Evolutionary conservation across 1,140 invertebrate species (phyloP).

Genomic region (Dreissena polymorpha): DNA sequence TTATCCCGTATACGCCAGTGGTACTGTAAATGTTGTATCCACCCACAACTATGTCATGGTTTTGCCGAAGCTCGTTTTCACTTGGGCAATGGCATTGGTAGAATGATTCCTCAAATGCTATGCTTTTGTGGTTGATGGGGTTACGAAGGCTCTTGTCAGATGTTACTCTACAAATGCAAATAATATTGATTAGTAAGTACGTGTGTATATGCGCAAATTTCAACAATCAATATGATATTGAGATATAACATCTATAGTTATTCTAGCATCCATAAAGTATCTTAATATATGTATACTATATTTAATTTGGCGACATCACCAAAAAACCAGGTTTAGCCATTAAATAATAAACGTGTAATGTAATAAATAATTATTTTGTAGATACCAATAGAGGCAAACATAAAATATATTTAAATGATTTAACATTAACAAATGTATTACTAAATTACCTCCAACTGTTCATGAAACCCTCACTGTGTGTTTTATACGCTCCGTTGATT

Average conservation of each 20-base stretch:
- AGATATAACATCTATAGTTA: too few species aligned
- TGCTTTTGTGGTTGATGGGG: not conserved
- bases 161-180: not conserved
- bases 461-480: not conserved
- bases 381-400: not conserved
- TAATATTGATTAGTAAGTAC: not conserved
- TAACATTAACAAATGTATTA: conserved; percentile 1
- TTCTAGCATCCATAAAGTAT: too few species aligned
- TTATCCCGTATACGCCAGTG: not conserved
- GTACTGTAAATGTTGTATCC: not conserved
- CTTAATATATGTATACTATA: too few species aligned
- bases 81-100: not conserved
- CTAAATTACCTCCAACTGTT: not conserved
- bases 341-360: too few species aligned
- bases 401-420: not conserved
- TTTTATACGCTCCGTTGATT: not conserved
- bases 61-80: not conserved
- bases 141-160: not conserved
- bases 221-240: too few species aligned
- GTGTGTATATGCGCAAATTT: too few species aligned
- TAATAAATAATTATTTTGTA: too few species aligned
- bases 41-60: not conserved
- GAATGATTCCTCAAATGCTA: not conserved
- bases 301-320: too few species aligned
- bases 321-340: too few species aligned